These are phyloP conservation scores for Tiliacea aurago DNA, from an alignment of 2,888 invertebrate genomes.

Conservation along the genomic window DNA sequence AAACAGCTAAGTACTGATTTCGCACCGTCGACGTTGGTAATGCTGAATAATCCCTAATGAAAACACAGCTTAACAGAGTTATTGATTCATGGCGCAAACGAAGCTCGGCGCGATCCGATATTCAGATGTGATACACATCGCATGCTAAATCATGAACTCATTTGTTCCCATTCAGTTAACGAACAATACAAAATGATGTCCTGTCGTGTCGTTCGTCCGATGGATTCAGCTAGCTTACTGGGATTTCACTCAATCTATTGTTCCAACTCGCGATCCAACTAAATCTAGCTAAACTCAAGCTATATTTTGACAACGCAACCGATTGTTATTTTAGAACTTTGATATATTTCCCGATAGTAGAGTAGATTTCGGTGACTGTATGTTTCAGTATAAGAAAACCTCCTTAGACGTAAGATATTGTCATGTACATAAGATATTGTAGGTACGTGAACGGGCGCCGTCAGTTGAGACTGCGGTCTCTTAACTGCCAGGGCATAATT, in stretches of 20 bases:
- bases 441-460: too few relatives aligned
- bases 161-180: constrained; percentile 86
- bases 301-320: constrained; percentile 62
- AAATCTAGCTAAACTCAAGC: constrained; percentile 67
- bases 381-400: constrained; percentile 5
- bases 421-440: too few relatives aligned
- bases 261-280: constrained; percentile 54
- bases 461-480: too few relatives aligned
- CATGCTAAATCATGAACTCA: constrained; percentile 84
- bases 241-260: constrained; percentile 73
- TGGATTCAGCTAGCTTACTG: constrained; percentile 76
- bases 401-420: background rate
- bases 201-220: constrained; percentile 70
- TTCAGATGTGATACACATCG: constrained; percentile 80
- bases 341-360: constrained; percentile 14
- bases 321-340: constrained; percentile 37
- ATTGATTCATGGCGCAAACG: constrained; percentile 81
- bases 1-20: constrained; percentile 58
- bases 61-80: constrained; percentile 77
- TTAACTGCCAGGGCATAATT: too few relatives aligned
- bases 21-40: constrained; percentile 63
- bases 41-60: constrained; percentile 75
- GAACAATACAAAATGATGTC: constrained; percentile 81
- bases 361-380: background rate
- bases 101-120: constrained; percentile 75